Evolutionary conservation across 2,113 vertebrate species (phyloP).

Genomic region (Sylvilagus bachmani): DNA sequence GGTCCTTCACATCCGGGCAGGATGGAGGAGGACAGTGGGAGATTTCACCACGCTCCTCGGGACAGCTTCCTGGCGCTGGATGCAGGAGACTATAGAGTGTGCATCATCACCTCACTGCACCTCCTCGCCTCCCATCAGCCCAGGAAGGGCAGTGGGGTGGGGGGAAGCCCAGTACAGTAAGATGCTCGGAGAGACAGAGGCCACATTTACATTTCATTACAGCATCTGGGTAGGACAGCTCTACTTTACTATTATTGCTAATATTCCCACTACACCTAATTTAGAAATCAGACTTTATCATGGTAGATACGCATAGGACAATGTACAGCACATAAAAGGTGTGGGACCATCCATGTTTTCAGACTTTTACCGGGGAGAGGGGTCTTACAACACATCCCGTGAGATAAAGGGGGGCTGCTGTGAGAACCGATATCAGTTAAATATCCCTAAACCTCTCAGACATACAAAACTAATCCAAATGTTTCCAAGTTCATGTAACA

Average conservation of each 20-base stretch:
- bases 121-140: background rate
- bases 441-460: background rate
- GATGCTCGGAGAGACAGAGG: background rate
- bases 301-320: background rate
- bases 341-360: background rate
- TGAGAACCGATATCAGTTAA: background rate
- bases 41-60: background rate
- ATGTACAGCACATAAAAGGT: background rate
- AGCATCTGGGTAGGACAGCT: background rate
- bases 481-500: slow-evolving; percentile 14
- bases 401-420: background rate
- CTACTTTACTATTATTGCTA: slow-evolving; percentile 7
- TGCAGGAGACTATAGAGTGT: background rate
- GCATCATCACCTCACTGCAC: background rate
- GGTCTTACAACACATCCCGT: background rate
- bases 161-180: too few species aligned
- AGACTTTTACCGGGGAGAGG: background rate
- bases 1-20: background rate
- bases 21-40: background rate
- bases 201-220: background rate
- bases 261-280: background rate
- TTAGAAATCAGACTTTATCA: background rate
- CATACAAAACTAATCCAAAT: background rate
- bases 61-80: background rate
- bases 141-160: background rate